phyloP scores from a whole-genome alignment of 2,797 vertebrate genomes.

The Trematomus bernacchii region DNA sequence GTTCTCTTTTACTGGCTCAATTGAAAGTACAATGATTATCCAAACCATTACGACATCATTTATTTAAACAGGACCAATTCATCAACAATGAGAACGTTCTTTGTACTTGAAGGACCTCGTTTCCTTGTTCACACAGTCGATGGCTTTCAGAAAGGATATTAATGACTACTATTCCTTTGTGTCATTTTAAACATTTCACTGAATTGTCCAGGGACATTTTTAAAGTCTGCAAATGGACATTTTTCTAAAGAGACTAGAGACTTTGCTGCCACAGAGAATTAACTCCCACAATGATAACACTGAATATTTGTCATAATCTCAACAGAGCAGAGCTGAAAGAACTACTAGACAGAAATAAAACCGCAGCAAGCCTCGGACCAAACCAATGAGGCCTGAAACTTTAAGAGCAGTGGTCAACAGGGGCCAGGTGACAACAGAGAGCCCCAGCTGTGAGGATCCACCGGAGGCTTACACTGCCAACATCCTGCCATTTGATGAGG shows the following conservation, averaged over 20 bases:
- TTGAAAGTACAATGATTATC: background rate
- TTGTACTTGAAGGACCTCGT: conserved; percentile 3
- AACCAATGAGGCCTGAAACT: conserved; percentile 37
- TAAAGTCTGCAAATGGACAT: conserved; percentile 10
- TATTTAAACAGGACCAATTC: conserved; percentile 24
- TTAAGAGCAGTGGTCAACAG: conserved; percentile 30
- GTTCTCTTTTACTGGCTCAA: background rate
- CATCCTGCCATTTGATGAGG: conserved; percentile 59
- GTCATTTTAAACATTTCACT: conserved; percentile 33
- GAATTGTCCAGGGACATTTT: conserved; percentile 19
- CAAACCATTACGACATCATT: conserved; percentile 14
- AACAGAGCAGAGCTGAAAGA: background rate
- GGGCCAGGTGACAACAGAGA: conserved; percentile 68
- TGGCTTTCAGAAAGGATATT: conserved; percentile 22
- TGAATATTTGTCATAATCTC: conserved; percentile 36
- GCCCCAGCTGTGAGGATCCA: conserved; percentile 72
- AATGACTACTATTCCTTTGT: conserved; percentile 16
- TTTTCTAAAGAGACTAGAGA: conserved; percentile 3
- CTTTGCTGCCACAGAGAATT: conserved; percentile 5
- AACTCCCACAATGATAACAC: conserved; percentile 19
- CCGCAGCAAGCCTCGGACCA: conserved; percentile 5
- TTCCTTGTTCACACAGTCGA: conserved; percentile 27
- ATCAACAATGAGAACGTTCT: conserved; percentile 13
- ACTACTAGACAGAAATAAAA: background rate
- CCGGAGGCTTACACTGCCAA: conserved; percentile 63